Base-by-base conservation (phyloP, 2,888 invertebrate genomes). In the Netelia inedita region DNA sequence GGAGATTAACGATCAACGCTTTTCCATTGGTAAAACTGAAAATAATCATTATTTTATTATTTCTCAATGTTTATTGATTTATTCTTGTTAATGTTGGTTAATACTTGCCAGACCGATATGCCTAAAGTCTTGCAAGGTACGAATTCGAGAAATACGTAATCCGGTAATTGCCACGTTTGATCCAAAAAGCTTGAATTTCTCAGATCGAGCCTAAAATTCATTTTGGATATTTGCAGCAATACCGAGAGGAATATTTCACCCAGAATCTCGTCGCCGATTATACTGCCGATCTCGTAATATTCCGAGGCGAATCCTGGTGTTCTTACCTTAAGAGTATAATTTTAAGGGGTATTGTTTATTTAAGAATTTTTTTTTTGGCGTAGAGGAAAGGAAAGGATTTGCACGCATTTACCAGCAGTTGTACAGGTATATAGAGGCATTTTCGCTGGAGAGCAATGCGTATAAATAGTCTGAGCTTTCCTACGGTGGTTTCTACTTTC, bases 121-220 rank as follows among this genome's bases (percentile, higher is more conserved):
- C 96, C 96, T 74, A 96, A 93, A 87, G 93, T 94, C 88, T 94
- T 94, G 90, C 95, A 95, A 43, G 96, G 96, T 76, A 96, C 96
- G 88, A 96, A 93, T 90, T 96, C 96, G 85, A 95, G 92, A 79
- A 93, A 93, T 53, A 94, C 90, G 80, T 95, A 94, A 65, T 94
- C 94, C 21, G 96, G 95, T 74, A 96, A 90, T 75, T 94, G 94
- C 96, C 96, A 96, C 0, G 95, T 95, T 68, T 94, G 94, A 91
- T 96, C 96, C 85, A 96, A 91, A 90, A 96, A 96, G 80, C 95
- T 94, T 2, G 95, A 93, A 91, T 96, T 96, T 88, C 94, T 92
- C 57, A 95, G 89, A 89, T 95, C 94, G 75, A 96, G 90, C 81
- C 94, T 92, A 89, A 96, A 96, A 69, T 93, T 92, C 74, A 95